phyloP scores from a whole-genome alignment of 2,888 invertebrate genomes.

The Plebejus anna region DNA sequence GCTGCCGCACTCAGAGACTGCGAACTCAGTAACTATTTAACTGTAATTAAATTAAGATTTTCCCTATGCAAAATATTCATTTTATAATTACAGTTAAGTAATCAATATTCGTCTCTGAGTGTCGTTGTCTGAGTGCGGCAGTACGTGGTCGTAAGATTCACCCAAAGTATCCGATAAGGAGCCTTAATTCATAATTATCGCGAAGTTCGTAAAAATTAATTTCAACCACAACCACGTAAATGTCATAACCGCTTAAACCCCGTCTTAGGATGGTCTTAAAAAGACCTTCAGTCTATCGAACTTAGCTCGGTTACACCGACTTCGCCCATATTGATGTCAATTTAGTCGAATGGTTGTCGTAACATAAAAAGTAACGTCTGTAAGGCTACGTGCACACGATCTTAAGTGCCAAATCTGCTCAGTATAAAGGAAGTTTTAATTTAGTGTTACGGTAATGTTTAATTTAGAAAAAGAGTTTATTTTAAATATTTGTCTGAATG shows the following conservation, averaged over 20 bases:
- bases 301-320: conserved; percentile 31
- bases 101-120: too few relatives aligned
- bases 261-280: conserved; percentile 35
- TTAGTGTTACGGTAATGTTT: conserved; percentile 24
- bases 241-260: conserved; percentile 35
- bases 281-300: conserved; percentile 46
- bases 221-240: conserved; percentile 33
- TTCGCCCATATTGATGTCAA: conserved; percentile 65
- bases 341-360: conserved; percentile 61
- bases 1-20: too few relatives aligned
- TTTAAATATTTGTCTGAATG: conserved; percentile 21
- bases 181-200: conserved; percentile 1
- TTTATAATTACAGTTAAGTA: too few relatives aligned
- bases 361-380: conserved; percentile 68
- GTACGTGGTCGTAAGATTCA: neutral
- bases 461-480: conserved; percentile 21
- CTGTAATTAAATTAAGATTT: too few relatives aligned
- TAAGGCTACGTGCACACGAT: conserved; percentile 49
- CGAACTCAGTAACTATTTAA: too few relatives aligned
- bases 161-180: neutral
- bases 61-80: too few relatives aligned
- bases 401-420: conserved; percentile 24
- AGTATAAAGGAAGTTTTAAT: conserved; percentile 25
- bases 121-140: too few relatives aligned
- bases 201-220: conserved; percentile 6